phyloP scores from a whole-genome alignment of 2,113 vertebrate genomes.

The Dicaeum eximium region DNA sequence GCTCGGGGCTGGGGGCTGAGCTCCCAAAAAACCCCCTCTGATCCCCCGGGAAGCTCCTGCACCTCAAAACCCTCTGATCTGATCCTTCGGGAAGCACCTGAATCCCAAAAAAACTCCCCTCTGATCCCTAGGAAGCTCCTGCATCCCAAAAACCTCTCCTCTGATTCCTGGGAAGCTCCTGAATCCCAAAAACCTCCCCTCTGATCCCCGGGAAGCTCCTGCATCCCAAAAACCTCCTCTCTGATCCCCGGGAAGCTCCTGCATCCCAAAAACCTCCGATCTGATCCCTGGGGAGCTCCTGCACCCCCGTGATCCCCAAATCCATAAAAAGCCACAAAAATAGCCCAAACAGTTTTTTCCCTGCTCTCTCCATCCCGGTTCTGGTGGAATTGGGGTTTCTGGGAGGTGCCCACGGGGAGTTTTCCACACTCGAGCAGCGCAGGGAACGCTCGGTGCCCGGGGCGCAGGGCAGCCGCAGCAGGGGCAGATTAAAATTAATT shows the following conservation, averaged over 20 bases:
- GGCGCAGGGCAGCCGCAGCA: background rate
- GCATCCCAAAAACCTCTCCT: background rate
- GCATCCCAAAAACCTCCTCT: background rate
- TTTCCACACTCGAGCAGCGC: background rate
- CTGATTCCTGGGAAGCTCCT: background rate
- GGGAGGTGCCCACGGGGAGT: background rate
- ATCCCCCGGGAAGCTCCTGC: accelerated
- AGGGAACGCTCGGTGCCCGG: background rate
- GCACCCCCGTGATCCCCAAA: too few relatives aligned
- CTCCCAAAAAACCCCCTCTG: accelerated
- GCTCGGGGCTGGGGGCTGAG: background rate
- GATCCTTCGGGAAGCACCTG: background rate
- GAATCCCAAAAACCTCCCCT: background rate
- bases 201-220: background rate
- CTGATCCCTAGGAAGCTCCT: background rate
- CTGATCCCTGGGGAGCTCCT: background rate
- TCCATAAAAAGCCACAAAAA: too few relatives aligned
- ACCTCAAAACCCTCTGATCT: accelerated
- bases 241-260: background rate
- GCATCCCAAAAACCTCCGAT: background rate
- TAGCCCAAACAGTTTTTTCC: background rate
- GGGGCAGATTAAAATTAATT: background rate
- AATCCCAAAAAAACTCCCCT: background rate
- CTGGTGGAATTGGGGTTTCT: background rate
- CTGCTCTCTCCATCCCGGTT: background rate